These are phyloP conservation scores for Pseudococcus viburni DNA, from an alignment of 2,888 invertebrate genomes.

Conservation along the genomic window DNA sequence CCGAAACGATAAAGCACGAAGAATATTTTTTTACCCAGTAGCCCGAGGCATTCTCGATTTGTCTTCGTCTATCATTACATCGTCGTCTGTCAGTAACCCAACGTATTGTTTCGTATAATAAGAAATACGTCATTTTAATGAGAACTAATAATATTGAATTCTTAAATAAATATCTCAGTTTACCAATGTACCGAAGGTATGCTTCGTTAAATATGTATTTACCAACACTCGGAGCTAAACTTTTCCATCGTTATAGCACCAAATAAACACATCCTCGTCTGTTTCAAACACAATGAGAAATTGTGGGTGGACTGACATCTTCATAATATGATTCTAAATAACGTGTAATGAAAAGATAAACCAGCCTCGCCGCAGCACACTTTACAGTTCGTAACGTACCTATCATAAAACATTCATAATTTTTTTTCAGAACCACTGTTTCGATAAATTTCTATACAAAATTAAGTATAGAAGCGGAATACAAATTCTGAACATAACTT, in stretches of 20 bases:
- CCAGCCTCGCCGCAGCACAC: not conserved
- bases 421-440: not conserved
- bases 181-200: not conserved
- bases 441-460: not conserved
- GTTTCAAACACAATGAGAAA: not conserved
- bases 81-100: not conserved
- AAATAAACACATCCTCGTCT: not conserved
- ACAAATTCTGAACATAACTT: not conserved
- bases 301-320: constrained; percentile 21
- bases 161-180: constrained; percentile 43
- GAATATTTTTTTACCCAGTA: constrained; percentile 12
- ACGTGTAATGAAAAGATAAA: not conserved
- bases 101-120: not conserved
- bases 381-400: not conserved
- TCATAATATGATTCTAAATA: constrained; percentile 3
- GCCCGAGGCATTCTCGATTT: constrained; percentile 13
- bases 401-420: not conserved
- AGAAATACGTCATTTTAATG: constrained; percentile 43
- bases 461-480: not conserved
- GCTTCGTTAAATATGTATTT: constrained; percentile 25
- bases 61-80: constrained; percentile 41
- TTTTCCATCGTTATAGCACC: not conserved
- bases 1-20: constrained; percentile 31
- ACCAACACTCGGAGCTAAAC: constrained; percentile 13
- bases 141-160: constrained; percentile 43